These are phyloP conservation scores for Brachymystax lenok DNA, from an alignment of 2,797 vertebrate genomes.

Conservation along the genomic window DNA sequence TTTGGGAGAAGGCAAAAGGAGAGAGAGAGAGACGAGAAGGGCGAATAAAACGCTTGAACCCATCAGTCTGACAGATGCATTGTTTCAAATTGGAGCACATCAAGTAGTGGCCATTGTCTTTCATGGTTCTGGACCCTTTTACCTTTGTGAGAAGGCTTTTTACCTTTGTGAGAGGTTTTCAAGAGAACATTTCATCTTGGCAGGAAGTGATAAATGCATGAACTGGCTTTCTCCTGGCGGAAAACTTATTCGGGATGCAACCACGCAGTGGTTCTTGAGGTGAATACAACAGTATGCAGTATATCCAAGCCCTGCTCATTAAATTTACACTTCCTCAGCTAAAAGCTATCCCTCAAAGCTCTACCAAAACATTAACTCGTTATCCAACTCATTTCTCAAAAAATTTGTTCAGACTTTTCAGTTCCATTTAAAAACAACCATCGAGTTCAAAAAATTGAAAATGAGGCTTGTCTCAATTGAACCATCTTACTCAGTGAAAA, in stretches of 20 bases:
- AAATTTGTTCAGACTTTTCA: background rate
- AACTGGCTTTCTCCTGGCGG: constrained; percentile 10
- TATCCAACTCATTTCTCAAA: background rate
- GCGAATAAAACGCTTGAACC: constrained; percentile 47
- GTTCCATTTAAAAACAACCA: background rate
- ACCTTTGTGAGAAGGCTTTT: constrained; percentile 21
- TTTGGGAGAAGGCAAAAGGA: background rate
- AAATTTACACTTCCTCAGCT: background rate
- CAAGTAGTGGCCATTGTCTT: constrained; percentile 31
- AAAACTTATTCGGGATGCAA: background rate
- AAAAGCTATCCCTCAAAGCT: background rate
- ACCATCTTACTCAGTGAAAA: constrained; percentile 8
- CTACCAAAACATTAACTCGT: background rate
- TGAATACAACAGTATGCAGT: background rate
- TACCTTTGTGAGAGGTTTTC: constrained; percentile 22
- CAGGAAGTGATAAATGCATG: constrained; percentile 34
- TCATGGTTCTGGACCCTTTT: constrained; percentile 24
- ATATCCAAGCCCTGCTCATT: background rate
- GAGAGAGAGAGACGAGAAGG: constrained; percentile 15
- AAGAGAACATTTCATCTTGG: constrained; percentile 14
- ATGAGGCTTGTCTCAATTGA: background rate
- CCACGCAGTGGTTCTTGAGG: background rate
- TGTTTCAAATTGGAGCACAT: constrained; percentile 5
- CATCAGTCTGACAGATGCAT: too few relatives aligned
- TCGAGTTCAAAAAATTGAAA: too few relatives aligned